Evolutionary conservation across 2,888 invertebrate species (phyloP).

Genomic region (Cerceris ruficornis): DNA sequence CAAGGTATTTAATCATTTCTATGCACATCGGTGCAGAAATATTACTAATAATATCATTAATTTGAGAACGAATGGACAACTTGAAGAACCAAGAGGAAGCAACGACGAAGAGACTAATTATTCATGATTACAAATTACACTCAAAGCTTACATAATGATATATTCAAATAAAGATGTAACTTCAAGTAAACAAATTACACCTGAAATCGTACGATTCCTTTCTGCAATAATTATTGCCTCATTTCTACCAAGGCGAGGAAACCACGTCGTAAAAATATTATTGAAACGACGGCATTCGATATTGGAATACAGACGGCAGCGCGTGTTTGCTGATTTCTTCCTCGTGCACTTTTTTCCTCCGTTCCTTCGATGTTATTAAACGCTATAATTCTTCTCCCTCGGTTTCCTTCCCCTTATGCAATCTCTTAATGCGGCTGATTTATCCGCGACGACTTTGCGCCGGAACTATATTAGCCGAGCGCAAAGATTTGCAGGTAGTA

Average conservation of each 20-base stretch:
- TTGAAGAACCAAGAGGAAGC: too few species aligned
- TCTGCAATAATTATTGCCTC: not conserved
- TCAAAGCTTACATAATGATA: too few species aligned
- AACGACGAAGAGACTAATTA: too few species aligned
- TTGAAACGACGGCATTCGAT: not conserved
- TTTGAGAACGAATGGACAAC: too few species aligned
- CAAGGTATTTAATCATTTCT: too few species aligned
- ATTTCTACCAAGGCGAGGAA: too few species aligned
- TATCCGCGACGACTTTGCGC: slow-evolving; percentile 2
- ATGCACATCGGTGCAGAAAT: too few species aligned
- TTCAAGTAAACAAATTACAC: too few species aligned
- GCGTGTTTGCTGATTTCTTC: not conserved
- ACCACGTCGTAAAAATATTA: too few species aligned
- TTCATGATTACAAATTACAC: too few species aligned
- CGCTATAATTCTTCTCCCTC: slow-evolving; percentile 1
- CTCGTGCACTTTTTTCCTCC: not conserved
- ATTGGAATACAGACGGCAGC: not conserved
- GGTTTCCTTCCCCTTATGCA: slow-evolving; percentile 5
- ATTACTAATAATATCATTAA: too few species aligned
- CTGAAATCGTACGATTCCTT: not conserved
- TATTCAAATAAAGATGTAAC: too few species aligned
- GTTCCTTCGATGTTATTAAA: not conserved
- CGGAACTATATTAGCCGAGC: not conserved
- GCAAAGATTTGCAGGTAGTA: slow-evolving; percentile 11
- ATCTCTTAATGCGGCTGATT: slow-evolving; percentile 33